Base-by-base conservation (phyloP, 2,888 invertebrate genomes). In the Cryptus armator region DNA sequence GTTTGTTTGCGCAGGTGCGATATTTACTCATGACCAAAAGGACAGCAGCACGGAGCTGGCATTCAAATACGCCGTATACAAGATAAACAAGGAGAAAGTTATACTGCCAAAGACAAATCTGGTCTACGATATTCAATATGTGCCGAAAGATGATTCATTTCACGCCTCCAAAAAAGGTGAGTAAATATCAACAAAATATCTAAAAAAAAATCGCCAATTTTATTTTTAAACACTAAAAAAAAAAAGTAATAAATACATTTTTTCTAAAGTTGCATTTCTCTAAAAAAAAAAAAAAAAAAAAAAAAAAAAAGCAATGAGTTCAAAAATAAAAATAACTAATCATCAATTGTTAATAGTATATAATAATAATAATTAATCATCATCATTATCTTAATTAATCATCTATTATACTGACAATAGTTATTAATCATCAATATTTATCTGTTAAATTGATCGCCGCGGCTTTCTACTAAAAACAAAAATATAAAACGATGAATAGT, bases 31-130 rank as follows among this genome's bases (percentile, higher is more conserved):
- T 92, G 96, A 96, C 90, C 95, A 96, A 92, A 95, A 95, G 92
- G 96, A 96, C 92, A 96, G 96, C 90, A 95, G 96, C 87, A 95
- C 96, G 64, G 97, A 97, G 93, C 94, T 97, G 88, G 97, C 97
- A 76, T 97, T 98, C 94, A 97, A 97, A 92, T 97, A 97, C 94
- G 97, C 97, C 82, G 96, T 97, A 37, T 96, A 97, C 93, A 96
- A 96, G 90, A 96, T 97, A 90, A 97, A 97, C 94, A 95, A 96
- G 88, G 96, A 97, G 92, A 96, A 95, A 90, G 95, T 95, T 84
- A 94, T 97, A 70, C 94, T 97, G 86, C 96, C 97, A 14, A 96
- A 96, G 89, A 96, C 97, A 3, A 95, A 96, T n/a, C 94, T 97
- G 67, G 95, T 96, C 19, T 97, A 96, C 93, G 96, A 97, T 91